Base-by-base conservation (phyloP, 2,797 vertebrate genomes). In the Tragopan temminckii region DNA sequence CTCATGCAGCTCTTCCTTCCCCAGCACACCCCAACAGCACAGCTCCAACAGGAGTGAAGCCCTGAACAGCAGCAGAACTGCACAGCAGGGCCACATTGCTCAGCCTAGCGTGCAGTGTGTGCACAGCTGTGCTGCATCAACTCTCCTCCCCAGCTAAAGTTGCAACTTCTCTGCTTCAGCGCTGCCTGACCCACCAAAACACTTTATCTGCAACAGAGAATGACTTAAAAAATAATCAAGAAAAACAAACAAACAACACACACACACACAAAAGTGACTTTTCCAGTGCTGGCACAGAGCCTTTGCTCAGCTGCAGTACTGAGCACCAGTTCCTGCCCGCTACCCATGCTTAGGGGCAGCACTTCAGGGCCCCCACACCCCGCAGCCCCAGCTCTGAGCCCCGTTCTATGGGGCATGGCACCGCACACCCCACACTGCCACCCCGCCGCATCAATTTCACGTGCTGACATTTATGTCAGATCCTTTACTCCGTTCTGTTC, bases 391-490 rank as follows among this genome's bases (percentile, higher is more conserved):
- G 52, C 52, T 53, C 27, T 53, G 52, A 31, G 16, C 16, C 27
- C 52, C 52, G 11, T 53, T 29, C 52, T 16, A 31, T 53, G 29
- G 18, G 27, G 6, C 80, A 16, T 33, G 53, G 74, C 50, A 76
- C 35, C 20, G 27, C 19, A 21, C 63, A 15, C 31, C 42, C 42
- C 19, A 42, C 29, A 18, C 40, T 42, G 62, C 62, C 40, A 15
- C 70, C 67, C 83, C 68, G 9, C 64, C 1, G 21, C 68, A 48
- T 53, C 95, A 40, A 16, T 85, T 81, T 83, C 62, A 62, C 16
- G 31, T 83, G 5, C 94, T 97, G 98, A 97, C 97, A 97, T 98
- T 97, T 97, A 90, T 94, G 93, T 66, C 63, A 95, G 63, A 20
- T 96, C 88, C 93, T 95, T 96, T 93, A 90, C 95, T 97, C 96